These are phyloP conservation scores for Thecocarcelia acutangulata DNA, from an alignment of 2,888 invertebrate species.

Conservation along the genomic window DNA sequence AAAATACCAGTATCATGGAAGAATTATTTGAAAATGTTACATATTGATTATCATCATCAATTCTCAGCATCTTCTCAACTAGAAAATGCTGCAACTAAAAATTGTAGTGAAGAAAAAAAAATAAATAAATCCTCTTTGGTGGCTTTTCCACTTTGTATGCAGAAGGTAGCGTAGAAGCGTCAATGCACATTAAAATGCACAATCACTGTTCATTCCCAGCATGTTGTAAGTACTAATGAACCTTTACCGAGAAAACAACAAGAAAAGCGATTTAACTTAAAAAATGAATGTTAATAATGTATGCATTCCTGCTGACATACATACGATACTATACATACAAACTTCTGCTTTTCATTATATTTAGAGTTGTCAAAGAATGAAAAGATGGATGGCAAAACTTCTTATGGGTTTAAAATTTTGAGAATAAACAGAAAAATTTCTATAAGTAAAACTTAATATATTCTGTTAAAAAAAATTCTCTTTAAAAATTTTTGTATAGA, in stretches of 20 bases:
- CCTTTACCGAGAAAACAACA: constrained; percentile 49
- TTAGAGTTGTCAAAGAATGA: constrained; percentile 2
- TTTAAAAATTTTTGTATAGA: too few relatives aligned
- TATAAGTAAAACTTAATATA: too few relatives aligned
- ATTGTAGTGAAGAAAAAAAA: not conserved
- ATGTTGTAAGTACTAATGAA: constrained; percentile 62
- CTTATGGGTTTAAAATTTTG: too few relatives aligned
- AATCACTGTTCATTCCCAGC: constrained; percentile 55
- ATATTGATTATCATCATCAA: constrained; percentile 65
- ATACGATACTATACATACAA: too few relatives aligned
- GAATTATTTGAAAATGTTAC: constrained; percentile 1
- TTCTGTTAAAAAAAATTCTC: too few relatives aligned
- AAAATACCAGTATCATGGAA: constrained; percentile 13
- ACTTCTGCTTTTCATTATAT: constrained; percentile 12
- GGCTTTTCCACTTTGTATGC: constrained; percentile 13
- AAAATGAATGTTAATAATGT: constrained; percentile 8
- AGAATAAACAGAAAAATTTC: too few relatives aligned
- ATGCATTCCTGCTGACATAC: too few relatives aligned
- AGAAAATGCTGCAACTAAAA: constrained; percentile 19
- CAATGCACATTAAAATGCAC: constrained; percentile 38
- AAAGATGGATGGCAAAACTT: too few relatives aligned
- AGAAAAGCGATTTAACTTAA: constrained; percentile 17
- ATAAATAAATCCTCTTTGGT: constrained; percentile 16
- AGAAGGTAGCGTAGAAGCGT: constrained; percentile 27
- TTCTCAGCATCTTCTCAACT: constrained; percentile 53